Evolutionary conservation across 2,797 vertebrate species (phyloP).

Genomic region (Myotis daubentonii): DNA sequence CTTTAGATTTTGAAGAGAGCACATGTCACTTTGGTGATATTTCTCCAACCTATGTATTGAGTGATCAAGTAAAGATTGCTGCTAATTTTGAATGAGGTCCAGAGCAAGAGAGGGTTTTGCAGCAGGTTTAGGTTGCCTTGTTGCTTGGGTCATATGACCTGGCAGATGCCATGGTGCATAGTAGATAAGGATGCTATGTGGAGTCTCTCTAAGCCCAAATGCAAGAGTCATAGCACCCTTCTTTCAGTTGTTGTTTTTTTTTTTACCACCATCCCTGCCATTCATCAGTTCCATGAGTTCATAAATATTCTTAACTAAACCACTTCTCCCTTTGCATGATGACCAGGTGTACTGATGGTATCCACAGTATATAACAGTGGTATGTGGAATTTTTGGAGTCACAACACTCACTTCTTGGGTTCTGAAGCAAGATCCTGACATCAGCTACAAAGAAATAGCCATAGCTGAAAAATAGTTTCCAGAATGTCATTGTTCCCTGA

Average conservation of each 20-base stretch:
- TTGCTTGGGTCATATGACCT: background rate
- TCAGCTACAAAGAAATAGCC: background rate
- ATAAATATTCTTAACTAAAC: background rate
- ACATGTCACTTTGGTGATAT: background rate
- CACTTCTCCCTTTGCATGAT: background rate
- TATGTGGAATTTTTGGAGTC: background rate
- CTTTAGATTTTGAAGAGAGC: background rate
- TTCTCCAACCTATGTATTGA: background rate
- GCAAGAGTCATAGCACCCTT: background rate
- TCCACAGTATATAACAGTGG: background rate
- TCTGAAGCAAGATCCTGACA: background rate
- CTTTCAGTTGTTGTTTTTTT: background rate
- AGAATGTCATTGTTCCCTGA: background rate
- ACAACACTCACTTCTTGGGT: background rate
- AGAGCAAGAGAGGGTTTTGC: background rate
- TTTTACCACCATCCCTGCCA: background rate
- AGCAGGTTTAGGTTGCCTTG: background rate
- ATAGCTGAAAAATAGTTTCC: background rate
- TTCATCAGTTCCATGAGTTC: background rate
- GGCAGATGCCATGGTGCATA: background rate
- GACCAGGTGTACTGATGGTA: background rate
- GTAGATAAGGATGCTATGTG: background rate
- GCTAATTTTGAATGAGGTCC: background rate
- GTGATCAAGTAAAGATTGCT: background rate
- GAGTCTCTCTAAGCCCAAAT: background rate